A percentile compares a stretch with the other conserved stretches of the same genome.
These are phyloP conservation scores for Tenthredo notha DNA, from an alignment of 2,888 invertebrate species.

Conservation along the genomic window DNA sequence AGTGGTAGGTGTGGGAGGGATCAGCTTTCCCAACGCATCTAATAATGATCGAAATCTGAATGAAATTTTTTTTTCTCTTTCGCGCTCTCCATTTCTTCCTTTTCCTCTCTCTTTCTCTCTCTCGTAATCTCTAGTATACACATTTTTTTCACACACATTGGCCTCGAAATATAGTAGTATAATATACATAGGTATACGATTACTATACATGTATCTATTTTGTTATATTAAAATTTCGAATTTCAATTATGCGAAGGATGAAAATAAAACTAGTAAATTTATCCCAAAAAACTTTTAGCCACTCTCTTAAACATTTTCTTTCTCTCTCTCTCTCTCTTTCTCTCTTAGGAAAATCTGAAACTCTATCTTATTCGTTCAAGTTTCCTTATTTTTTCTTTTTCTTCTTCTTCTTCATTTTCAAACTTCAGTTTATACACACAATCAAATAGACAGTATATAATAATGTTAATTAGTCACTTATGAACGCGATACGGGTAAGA, in stretches of 20 bases:
- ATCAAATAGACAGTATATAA: not conserved
- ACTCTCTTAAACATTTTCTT: not conserved
- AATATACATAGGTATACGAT: conserved; percentile 47
- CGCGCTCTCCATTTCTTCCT: conserved; percentile 41
- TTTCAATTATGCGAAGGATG: not conserved
- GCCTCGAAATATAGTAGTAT: conserved; percentile 47
- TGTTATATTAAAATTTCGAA: not conserved
- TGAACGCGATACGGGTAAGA: not conserved
- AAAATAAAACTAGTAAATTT: not conserved
- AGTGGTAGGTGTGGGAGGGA: not conserved
- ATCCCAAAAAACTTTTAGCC: not conserved
- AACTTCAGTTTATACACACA: not conserved
- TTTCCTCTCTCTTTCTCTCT: conserved; percentile 51
- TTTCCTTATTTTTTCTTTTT: not conserved
- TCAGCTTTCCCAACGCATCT: not conserved
- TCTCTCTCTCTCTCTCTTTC: conserved; percentile 1
- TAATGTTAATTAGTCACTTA: conserved; percentile 10
- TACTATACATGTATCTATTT: conserved; percentile 24
- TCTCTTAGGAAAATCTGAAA: not conserved
- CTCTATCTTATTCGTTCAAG: not conserved
- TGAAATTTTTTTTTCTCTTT: not conserved
- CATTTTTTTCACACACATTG: conserved; percentile 29
- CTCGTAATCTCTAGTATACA: conserved; percentile 22
- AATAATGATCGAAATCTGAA: not conserved
- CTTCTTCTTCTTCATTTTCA: not conserved